Evolutionary conservation across 2,797 vertebrate genomes (phyloP), one percentile per base, ranked within the genome.

Genomic region (Notolabrus celidotus): DNA sequence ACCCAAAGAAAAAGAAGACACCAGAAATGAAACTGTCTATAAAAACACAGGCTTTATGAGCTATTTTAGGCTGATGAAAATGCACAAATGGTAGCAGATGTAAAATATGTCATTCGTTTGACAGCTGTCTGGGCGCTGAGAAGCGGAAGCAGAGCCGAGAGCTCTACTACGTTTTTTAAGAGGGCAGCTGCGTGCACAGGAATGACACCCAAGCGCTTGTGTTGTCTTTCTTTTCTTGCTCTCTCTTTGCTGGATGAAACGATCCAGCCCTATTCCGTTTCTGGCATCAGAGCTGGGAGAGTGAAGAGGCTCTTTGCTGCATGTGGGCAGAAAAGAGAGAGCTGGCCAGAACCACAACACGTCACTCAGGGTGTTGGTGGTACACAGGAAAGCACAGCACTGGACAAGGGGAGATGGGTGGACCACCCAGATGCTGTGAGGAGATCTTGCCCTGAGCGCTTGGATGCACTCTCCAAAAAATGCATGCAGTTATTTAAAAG

Each of bases 51-150:
- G 53, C 66, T 85, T 87, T 75, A 79, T 67, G 47, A 82, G 74
- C 67, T 80, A 85, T 87, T 86, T 85, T 69, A 79, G 75, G 72
- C 71, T 82, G 75, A 85, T 85, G 77, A 86, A 88, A 84, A 85
- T 77, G 74, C 66, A 82, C 88, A 90, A 91, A 90, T 87, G 79
- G 85, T 45, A 62, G 56, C 49, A 68, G 74, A 82, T 88, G 80
- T 90, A 80, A 88, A 88, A 87, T 78, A 83, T 64, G 84, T 83
- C 56, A 80, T 76, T 73, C 25, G 47, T 66, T 71, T 82, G 86
- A 88, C 87, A 88, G 86, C 81, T 89, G 86, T 83, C 86, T 80
- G 53, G 71, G 77, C 64, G 57, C 59, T 41, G 60, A 80, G 67
- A 86, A 54, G 69, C 7, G 53, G 67, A 80, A 76, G 65, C 60